These are phyloP conservation scores for Atta colombica DNA, from an alignment of 1,140 invertebrate species.

Conservation along the genomic window DNA sequence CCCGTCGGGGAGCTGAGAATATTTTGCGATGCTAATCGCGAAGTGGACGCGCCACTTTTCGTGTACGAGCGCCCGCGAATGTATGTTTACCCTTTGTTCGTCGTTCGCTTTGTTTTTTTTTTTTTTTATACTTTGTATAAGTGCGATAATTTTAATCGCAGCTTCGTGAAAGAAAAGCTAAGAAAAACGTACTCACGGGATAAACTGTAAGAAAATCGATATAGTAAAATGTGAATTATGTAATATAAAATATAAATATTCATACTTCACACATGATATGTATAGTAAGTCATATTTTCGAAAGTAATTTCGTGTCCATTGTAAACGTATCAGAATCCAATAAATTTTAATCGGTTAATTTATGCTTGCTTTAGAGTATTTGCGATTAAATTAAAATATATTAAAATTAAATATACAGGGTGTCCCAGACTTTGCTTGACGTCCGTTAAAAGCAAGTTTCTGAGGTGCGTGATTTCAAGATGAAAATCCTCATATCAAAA, in stretches of 20 bases:
- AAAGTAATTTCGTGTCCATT: constrained; percentile 15
- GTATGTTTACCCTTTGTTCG: constrained; percentile 71
- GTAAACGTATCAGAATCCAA: constrained; percentile 1
- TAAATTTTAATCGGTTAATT: constrained; percentile 9
- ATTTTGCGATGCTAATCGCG: constrained; percentile 76
- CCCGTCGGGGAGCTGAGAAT: constrained; percentile 46
- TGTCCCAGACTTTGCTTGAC: too few species aligned
- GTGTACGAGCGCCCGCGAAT: constrained; percentile 64
- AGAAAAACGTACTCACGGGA: background rate
- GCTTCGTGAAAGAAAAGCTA: background rate
- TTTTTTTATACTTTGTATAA: constrained; percentile 64
- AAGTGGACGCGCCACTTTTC: constrained; percentile 61
- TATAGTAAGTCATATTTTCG: constrained; percentile 24
- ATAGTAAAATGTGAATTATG: constrained; percentile 4
- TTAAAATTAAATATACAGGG: background rate
- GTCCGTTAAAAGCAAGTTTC: too few species aligned
- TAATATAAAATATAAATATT: background rate
- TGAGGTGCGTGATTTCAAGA: too few species aligned
- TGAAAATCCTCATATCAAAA: too few species aligned
- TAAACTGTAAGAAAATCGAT: constrained; percentile 15
- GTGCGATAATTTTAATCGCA: constrained; percentile 71
- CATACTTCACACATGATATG: background rate
- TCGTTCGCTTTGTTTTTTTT: constrained; percentile 59
- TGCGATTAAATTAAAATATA: background rate
- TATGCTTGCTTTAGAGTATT: background rate